Evolutionary conservation across 37 sponge, comb jelly and placozoan species (phyloP).

Genomic region (Haliclona indistincta): DNA sequence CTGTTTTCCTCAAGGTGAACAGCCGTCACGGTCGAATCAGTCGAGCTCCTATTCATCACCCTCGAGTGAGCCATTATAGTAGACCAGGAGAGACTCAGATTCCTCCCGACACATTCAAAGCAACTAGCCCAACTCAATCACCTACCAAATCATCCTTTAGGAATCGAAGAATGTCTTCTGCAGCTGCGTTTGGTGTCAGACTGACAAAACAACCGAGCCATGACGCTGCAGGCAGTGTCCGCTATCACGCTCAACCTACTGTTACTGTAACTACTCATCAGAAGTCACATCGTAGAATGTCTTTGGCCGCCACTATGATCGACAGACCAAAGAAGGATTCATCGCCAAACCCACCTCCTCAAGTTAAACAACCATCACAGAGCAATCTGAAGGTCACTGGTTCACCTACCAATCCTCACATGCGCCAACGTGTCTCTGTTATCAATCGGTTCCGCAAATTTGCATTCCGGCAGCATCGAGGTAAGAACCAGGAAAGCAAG

Average conservation of each 20-base stretch:
- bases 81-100: not conserved
- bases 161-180: slow-evolving; percentile 11
- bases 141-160: not conserved
- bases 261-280: too few relatives aligned
- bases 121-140: not conserved
- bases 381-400: not conserved
- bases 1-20: slow-evolving; percentile 45
- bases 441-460: not conserved
- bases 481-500: not conserved
- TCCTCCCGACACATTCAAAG: not conserved
- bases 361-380: not conserved
- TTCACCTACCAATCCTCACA: not conserved
- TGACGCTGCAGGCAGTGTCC: not conserved
- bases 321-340: not conserved
- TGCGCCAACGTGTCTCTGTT: not conserved
- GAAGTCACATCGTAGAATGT: not conserved
- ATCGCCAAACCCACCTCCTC: not conserved
- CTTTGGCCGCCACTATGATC: not conserved
- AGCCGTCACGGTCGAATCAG: not conserved
- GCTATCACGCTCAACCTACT: not conserved
- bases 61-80: not conserved
- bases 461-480: not conserved
- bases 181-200: not conserved
- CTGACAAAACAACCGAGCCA: not conserved
- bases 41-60: not conserved